phyloP scores from a whole-genome alignment of 1,140 invertebrate genomes.

The Hycleus phaleratus region DNA sequence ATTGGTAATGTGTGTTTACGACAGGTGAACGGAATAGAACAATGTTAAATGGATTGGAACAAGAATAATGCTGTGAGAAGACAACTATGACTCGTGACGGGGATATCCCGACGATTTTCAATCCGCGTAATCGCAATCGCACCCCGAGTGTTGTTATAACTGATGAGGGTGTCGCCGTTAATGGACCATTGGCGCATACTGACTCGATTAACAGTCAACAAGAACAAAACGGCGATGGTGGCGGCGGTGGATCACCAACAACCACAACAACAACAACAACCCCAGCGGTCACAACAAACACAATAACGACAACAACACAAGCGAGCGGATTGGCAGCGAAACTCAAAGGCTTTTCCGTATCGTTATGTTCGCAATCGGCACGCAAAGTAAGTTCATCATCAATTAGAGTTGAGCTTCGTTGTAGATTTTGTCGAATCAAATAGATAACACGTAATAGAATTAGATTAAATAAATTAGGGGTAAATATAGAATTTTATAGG shows the following conservation, averaged over 20 bases:
- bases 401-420: background rate
- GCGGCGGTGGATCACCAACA: slow-evolving; percentile 41
- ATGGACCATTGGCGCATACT: slow-evolving; percentile 49
- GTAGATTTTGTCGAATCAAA: background rate
- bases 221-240: slow-evolving; percentile 28
- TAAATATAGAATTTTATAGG: background rate
- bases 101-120: slow-evolving; percentile 67
- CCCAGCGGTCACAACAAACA: slow-evolving; percentile 39
- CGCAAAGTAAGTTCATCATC: slow-evolving; percentile 49
- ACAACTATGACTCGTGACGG: slow-evolving; percentile 45
- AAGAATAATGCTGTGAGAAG: no score
- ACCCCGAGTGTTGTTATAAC: slow-evolving; percentile 64
- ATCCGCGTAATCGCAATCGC: slow-evolving; percentile 56
- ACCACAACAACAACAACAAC: slow-evolving; percentile 45
- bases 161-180: slow-evolving; percentile 49
- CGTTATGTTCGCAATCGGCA: slow-evolving; percentile 62
- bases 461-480: no score
- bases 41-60: no score
- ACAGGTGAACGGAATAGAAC: no score
- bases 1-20: no score
- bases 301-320: slow-evolving; percentile 39
- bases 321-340: slow-evolving; percentile 38
- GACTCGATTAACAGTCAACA: slow-evolving; percentile 53
- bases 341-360: slow-evolving; percentile 50
- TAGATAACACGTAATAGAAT: no score